Conservation (phyloP, 2,113 vertebrate species). For the Heterochromis multidens region DNA sequence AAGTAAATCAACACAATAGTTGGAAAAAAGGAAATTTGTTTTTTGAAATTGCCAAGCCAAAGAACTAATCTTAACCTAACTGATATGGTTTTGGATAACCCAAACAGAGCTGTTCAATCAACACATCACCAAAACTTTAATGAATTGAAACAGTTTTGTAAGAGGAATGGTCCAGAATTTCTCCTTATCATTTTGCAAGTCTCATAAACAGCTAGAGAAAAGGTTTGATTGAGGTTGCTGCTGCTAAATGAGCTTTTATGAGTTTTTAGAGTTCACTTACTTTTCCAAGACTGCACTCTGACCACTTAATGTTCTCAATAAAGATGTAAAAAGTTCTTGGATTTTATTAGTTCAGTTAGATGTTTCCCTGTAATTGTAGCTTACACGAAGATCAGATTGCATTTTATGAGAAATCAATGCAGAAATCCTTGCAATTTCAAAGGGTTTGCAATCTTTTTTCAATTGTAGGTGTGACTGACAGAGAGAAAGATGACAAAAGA, state of each 20-base stretch:
- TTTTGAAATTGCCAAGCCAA: neutral
- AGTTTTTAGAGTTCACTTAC: neutral
- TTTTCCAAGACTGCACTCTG: neutral
- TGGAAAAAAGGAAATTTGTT: neutral
- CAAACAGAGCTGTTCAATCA: neutral
- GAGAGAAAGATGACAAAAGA: neutral
- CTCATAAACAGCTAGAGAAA: neutral
- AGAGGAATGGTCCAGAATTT: fast-evolving
- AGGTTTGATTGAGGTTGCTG: neutral
- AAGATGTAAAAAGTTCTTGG: neutral
- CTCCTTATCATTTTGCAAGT: neutral
- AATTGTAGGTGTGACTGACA: neutral
- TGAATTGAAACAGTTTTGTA: neutral
- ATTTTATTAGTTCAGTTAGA: neutral
- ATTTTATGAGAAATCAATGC: neutral
- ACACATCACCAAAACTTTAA: neutral
- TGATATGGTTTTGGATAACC: neutral
- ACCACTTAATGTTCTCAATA: neutral
- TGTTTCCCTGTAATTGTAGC: neutral
- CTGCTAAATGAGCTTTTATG: neutral
- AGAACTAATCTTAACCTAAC: neutral
- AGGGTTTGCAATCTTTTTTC: neutral
- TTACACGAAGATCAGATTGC: neutral
- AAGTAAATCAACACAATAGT: neutral
- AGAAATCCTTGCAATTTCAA: neutral